phyloP scores from a whole-genome alignment of 2,888 invertebrate genomes.

The Philereme vetulata region DNA sequence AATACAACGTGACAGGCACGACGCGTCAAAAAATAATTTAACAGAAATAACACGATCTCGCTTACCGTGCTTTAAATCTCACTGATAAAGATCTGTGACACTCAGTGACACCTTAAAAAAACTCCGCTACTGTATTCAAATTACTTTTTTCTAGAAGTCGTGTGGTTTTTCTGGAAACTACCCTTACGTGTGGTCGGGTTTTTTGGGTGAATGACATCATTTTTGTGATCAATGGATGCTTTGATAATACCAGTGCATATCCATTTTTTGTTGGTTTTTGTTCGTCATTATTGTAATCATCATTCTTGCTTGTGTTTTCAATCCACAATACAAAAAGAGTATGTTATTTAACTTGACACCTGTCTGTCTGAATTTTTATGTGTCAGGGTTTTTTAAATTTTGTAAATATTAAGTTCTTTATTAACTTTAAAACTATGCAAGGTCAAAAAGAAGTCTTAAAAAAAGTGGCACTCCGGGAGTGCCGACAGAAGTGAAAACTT shows the following conservation, averaged over 20 bases:
- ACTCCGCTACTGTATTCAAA: conserved; percentile 80
- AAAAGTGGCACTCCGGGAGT: no score
- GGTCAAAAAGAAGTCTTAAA: no score
- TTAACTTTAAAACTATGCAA: no score
- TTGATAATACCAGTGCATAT: conserved; percentile 46
- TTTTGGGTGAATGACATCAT: conserved; percentile 60
- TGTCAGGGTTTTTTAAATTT: no score
- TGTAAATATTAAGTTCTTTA: no score
- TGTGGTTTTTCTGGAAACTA: conserved; percentile 66
- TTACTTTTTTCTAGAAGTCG: conserved; percentile 63
- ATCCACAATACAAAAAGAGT: no score
- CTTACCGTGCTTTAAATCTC: conserved; percentile 79
- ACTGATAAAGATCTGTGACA: conserved; percentile 77
- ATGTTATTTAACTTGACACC: no score
- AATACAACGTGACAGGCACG: conserved; percentile 79
- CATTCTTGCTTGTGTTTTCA: background rate
- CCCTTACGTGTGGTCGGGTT: conserved; percentile 69
- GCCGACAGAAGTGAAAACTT: no score
- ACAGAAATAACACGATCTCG: conserved; percentile 67
- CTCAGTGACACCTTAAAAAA: conserved; percentile 61
- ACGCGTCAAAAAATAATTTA: conserved; percentile 62
- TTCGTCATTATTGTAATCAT: background rate
- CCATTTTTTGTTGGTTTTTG: conserved; percentile 27
- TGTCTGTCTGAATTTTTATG: no score
- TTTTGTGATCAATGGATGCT: conserved; percentile 55